A percentile compares a stretch with the other conserved stretches of the same genome.
Evolutionary conservation across 2,113 vertebrate species (phyloP).

Genomic region (Pygoscelis adeliae): DNA sequence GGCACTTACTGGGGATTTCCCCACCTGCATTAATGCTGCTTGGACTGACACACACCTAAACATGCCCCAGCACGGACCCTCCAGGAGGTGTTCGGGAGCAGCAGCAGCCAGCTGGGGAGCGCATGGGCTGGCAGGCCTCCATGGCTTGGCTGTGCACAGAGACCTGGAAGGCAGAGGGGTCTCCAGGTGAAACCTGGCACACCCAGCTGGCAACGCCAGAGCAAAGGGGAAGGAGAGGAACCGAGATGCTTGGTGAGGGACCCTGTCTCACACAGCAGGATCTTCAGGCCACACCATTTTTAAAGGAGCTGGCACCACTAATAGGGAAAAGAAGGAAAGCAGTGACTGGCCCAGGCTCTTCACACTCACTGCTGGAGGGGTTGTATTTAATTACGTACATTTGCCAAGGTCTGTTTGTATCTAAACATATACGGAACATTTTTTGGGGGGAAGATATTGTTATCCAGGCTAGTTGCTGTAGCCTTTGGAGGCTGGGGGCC

Average conservation of each 20-base stretch:
- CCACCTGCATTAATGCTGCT: not conserved
- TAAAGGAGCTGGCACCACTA: not conserved
- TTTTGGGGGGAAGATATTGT: not conserved
- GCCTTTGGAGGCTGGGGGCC: not conserved
- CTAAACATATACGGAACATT: not conserved
- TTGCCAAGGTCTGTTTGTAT: not conserved
- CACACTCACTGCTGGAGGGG: not conserved
- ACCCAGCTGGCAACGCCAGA: not conserved
- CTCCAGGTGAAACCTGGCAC: not conserved
- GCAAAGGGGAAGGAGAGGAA: not conserved
- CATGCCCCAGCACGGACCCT: not conserved
- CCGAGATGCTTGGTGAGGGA: not conserved
- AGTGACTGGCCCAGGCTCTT: not conserved
- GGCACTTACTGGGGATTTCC: not conserved
- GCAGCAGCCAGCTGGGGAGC: not conserved
- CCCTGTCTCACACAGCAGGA: not conserved
- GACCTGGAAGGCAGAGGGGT: not conserved
- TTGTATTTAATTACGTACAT: not conserved
- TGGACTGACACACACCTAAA: not conserved
- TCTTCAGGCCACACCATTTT: not conserved
- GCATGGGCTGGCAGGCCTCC: fast-evolving
- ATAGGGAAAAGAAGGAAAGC: not conserved
- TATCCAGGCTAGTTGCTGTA: not conserved
- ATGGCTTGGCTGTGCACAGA: not conserved
- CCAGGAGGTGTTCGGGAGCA: not conserved